phyloP scores from a whole-genome alignment of 2,888 invertebrate genomes.

The Notodonta dromedarius region DNA sequence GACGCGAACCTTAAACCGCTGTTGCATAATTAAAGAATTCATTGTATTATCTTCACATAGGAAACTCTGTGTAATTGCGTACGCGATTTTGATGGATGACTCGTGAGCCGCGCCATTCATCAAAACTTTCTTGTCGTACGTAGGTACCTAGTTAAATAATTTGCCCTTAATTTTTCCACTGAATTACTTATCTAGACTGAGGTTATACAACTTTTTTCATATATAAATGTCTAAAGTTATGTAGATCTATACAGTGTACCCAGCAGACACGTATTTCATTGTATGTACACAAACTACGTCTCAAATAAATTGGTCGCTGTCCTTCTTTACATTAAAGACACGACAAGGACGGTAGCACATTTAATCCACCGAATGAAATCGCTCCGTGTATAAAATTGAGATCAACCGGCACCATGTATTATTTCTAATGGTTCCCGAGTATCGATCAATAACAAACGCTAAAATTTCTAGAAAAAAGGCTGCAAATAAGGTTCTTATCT shows the following conservation, averaged over 20 bases:
- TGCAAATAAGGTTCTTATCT: no score
- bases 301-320: neutral
- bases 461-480: no score
- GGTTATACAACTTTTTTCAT: no score
- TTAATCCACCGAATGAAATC: neutral
- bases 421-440: no score
- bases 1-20: conserved; percentile 12
- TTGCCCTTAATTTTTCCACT: conserved; percentile 22
- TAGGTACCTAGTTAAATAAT: conserved; percentile 1
- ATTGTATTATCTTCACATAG: conserved; percentile 21
- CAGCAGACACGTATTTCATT: neutral
- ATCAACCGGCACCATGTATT: no score
- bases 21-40: conserved; percentile 15
- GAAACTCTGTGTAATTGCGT: conserved; percentile 26
- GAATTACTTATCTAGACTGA: neutral
- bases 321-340: neutral
- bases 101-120: conserved; percentile 21
- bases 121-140: conserved; percentile 20
- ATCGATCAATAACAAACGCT: no score
- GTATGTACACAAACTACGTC: conserved; percentile 2
- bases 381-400: no score
- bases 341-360: neutral
- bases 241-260: no score
- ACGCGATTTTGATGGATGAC: conserved; percentile 36
- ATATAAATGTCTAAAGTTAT: no score